phyloP scores from a whole-genome alignment of 92 coral and sea anemone species.

The Paramuricea clavata region DNA sequence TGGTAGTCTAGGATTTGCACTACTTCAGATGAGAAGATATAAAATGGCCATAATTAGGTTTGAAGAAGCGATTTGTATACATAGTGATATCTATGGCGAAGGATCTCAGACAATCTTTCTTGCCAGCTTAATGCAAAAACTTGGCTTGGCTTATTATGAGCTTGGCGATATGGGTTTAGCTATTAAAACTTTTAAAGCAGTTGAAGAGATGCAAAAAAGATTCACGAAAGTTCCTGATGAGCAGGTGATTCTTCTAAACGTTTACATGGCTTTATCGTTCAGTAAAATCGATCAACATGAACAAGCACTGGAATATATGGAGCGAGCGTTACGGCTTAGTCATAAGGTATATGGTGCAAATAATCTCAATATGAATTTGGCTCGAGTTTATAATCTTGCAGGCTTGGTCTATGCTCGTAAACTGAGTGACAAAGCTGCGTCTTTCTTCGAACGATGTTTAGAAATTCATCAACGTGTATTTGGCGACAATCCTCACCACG shows the following conservation, averaged over 20 bases:
- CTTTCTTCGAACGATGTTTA: slow-evolving; percentile 34
- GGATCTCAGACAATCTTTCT: not conserved
- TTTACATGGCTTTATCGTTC: slow-evolving; percentile 21
- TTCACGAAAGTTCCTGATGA: not conserved
- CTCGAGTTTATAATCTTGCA: not conserved
- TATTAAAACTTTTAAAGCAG: not conserved
- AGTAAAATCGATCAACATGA: not conserved
- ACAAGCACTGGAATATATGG: not conserved
- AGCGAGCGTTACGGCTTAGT: not conserved
- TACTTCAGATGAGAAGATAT: not conserved
- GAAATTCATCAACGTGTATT: not conserved
- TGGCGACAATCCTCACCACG: slow-evolving; percentile 7
- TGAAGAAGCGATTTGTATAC: slow-evolving; percentile 12
- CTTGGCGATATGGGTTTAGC: not conserved
- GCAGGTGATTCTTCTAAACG: not conserved
- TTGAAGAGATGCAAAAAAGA: not conserved
- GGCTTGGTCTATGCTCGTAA: not conserved
- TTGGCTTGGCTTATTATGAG: not conserved
- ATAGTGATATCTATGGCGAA: slow-evolving; percentile 18
- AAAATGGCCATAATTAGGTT: slow-evolving; percentile 15
- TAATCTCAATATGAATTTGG: not conserved
- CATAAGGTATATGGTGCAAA: not conserved
- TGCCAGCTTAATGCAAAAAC: not conserved
- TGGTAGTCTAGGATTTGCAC: not conserved
- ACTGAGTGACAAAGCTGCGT: slow-evolving; percentile 2